Percentiles rank a stretch among this genome's conserved stretches.
Conservation (phyloP, 2,888 invertebrate genomes). For the Diarsia dahlii region DNA sequence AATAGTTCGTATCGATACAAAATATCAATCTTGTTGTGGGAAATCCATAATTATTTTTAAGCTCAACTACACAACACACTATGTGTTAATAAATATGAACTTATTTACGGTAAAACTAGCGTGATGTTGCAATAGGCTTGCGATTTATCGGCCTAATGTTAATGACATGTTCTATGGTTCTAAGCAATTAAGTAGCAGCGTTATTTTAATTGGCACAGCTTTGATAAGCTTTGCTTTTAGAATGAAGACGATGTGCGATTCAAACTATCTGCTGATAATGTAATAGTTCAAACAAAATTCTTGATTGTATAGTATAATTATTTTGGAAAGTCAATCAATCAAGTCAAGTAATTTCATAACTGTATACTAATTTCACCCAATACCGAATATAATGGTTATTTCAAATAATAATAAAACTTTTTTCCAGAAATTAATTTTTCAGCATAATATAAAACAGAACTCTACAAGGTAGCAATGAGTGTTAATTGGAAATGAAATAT, state of each 20-base stretch:
- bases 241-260: conserved; percentile 9
- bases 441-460: conserved; percentile 55
- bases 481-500: conserved; percentile 61
- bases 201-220: not conserved
- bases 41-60: conserved; percentile 35
- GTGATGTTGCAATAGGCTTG: not conserved
- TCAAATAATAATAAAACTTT: not conserved
- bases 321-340: conserved; percentile 2
- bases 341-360: conserved; percentile 6
- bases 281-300: not conserved
- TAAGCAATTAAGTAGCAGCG: not conserved
- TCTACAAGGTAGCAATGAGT: conserved; percentile 66
- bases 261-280: not conserved
- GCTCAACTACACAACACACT: conserved; percentile 2
- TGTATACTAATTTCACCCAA: conserved; percentile 9
- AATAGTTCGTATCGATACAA: not conserved
- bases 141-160: conserved; percentile 13
- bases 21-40: not conserved
- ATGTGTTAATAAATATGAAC: not conserved
- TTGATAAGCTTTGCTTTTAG: conserved; percentile 2
- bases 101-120: conserved; percentile 7
- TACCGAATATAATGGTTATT: conserved; percentile 59
- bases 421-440: conserved; percentile 60
- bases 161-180: not conserved
- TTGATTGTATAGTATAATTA: not conserved